phyloP scores from a whole-genome alignment of 1,140 invertebrate genomes.

The Nixonia krombeini region DNA sequence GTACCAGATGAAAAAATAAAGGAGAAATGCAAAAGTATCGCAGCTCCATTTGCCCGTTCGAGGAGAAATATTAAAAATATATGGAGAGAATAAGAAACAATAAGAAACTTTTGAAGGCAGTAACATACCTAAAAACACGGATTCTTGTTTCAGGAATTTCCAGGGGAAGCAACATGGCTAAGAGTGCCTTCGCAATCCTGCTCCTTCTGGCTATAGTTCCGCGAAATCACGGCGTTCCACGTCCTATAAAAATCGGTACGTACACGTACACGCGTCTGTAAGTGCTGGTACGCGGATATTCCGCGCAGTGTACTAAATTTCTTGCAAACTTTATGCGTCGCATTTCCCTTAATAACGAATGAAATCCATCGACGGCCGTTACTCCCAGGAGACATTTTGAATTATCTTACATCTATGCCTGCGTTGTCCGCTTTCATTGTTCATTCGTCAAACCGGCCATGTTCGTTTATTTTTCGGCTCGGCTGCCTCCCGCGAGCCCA shows the following conservation, averaged over 20 bases:
- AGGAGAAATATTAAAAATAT: too few species aligned
- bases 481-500: neutral
- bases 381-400: neutral
- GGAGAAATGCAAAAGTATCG: too few species aligned
- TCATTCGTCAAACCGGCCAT: neutral
- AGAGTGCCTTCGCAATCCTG: neutral
- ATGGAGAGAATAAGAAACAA: too few species aligned
- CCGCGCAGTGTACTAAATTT: neutral
- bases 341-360: neutral
- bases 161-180: neutral
- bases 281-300: too few species aligned
- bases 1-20: too few species aligned
- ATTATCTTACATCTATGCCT: neutral
- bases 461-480: neutral
- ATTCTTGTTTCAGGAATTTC: neutral
- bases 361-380: neutral
- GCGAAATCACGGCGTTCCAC: constrained; percentile 1
- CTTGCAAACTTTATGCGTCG: neutral
- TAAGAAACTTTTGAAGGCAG: too few species aligned
- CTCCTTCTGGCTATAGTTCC: neutral
- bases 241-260: constrained; percentile 7
- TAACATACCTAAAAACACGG: too few species aligned
- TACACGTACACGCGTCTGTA: too few species aligned
- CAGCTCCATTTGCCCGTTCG: too few species aligned
- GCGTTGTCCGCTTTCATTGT: neutral